Conservation (phyloP, 2,113 vertebrate species). For the Aleadryas rufinucha region DNA sequence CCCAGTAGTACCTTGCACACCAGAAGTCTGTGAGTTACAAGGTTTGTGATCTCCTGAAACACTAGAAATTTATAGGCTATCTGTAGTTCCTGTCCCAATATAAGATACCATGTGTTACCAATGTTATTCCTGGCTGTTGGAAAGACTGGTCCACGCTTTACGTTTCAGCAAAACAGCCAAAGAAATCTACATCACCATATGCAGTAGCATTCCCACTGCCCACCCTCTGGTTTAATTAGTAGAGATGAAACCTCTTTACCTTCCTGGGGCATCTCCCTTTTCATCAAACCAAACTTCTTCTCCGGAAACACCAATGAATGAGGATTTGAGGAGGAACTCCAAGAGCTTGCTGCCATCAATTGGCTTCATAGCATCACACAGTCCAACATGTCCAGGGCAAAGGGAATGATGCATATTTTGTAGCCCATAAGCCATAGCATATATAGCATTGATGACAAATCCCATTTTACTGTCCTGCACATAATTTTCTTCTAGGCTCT, state of each 20-base stretch:
- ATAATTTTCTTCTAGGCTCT: conserved; percentile 94
- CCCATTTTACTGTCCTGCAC: conserved; percentile 99
- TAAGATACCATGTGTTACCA: not conserved
- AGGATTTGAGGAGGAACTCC: conserved; percentile 92
- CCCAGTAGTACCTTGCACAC: not conserved
- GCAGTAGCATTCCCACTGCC: not conserved
- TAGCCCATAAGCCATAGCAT: conserved; percentile 95
- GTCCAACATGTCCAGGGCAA: conserved; percentile 83
- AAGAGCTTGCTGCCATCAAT: conserved; percentile 95
- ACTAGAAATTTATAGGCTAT: not conserved
- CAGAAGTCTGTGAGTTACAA: not conserved
- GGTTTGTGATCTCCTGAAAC: not conserved
- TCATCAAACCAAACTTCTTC: conserved; percentile 97
- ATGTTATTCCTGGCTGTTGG: not conserved
- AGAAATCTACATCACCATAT: not conserved
- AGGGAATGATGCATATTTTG: conserved; percentile 92
- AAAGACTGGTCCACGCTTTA: not conserved
- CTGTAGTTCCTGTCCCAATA: not conserved
- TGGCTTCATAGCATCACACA: conserved; percentile 95
- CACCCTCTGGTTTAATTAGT: not conserved
- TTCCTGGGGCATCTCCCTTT: conserved; percentile 96
- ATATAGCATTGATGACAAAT: conserved; percentile 98
- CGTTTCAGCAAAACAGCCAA: not conserved
- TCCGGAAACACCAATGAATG: conserved; percentile 91
- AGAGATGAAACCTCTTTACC: conserved; percentile 70